Conservation (phyloP, 2,113 vertebrate species). For the Telmatochromis sp. region DNA sequence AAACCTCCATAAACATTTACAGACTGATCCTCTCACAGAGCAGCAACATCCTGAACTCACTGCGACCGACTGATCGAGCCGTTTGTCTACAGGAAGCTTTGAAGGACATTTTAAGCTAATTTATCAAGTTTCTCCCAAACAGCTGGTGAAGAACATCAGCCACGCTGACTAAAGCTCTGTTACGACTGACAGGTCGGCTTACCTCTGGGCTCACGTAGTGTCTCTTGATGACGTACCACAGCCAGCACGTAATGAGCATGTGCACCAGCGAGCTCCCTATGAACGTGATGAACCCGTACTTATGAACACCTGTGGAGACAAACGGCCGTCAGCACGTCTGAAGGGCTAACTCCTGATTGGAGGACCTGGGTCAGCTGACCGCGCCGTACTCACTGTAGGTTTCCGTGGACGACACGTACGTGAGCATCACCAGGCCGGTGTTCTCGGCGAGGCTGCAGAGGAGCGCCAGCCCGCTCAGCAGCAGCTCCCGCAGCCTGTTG, state of each 20-base stretch:
- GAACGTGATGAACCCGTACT: slow-evolving; percentile 83
- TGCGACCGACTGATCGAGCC: not conserved
- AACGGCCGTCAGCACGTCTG: not conserved
- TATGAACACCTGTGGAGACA: slow-evolving; percentile 78
- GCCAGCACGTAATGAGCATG: slow-evolving; percentile 85
- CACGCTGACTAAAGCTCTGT: not conserved
- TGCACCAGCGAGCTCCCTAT: slow-evolving; percentile 79
- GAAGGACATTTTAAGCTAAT: not conserved
- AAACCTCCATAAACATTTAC: not conserved
- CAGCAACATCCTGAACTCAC: not conserved
- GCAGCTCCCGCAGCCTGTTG: slow-evolving; percentile 57
- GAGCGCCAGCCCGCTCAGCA: slow-evolving; percentile 72
- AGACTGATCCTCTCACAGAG: not conserved
- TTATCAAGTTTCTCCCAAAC: not conserved
- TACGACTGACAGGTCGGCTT: not conserved
- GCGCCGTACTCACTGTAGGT: slow-evolving; percentile 75
- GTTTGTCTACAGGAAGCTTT: not conserved
- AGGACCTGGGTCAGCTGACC: fast-evolving
- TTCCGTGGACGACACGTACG: slow-evolving; percentile 87
- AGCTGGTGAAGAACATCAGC: not conserved
- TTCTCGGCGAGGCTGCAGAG: slow-evolving; percentile 78
- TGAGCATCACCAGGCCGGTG: slow-evolving; percentile 83
- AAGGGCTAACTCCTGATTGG: not conserved
- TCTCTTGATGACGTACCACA: slow-evolving; percentile 84
- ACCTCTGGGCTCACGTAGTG: slow-evolving; percentile 82